A percentile compares a stretch with the other conserved stretches of the same genome.
These are phyloP conservation scores for Pseudopipra pipra DNA, from an alignment of 2,113 vertebrate species.

Conservation along the genomic window DNA sequence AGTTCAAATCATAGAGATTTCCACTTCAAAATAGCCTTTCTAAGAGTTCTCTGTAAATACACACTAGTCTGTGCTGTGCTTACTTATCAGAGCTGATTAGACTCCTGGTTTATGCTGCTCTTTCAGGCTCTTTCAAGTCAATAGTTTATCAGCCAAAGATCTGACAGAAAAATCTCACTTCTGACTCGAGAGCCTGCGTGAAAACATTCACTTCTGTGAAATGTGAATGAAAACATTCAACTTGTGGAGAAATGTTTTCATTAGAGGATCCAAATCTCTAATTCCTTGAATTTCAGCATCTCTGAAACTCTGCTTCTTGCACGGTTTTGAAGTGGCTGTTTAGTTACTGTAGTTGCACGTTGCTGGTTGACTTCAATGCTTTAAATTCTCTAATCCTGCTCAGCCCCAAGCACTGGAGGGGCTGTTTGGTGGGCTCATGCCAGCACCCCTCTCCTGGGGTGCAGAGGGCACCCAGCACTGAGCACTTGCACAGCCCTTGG, in stretches of 20 bases:
- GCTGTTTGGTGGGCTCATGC: background rate
- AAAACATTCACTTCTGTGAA: background rate
- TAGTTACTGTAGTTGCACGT: background rate
- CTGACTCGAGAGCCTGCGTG: background rate
- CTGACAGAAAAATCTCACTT: background rate
- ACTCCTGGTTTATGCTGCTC: background rate
- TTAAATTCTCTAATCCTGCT: rapidly evolving
- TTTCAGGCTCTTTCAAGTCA: background rate
- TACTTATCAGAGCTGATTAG: background rate
- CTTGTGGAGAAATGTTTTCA: background rate
- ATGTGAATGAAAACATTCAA: background rate
- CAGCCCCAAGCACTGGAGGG: background rate
- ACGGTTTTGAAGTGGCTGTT: background rate
- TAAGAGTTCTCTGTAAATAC: background rate
- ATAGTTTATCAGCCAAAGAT: background rate
- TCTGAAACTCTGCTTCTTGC: background rate
- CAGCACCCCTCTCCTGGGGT: background rate
- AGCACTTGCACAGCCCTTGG: background rate
- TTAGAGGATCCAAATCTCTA: background rate
- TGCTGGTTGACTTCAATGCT: background rate
- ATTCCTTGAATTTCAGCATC: background rate
- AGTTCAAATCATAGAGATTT: background rate
- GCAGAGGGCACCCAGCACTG: background rate
- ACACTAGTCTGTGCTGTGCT: background rate
- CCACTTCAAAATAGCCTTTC: background rate